Conservation (phyloP, 2,797 vertebrate species). For the Cetoscarus ocellatus region DNA sequence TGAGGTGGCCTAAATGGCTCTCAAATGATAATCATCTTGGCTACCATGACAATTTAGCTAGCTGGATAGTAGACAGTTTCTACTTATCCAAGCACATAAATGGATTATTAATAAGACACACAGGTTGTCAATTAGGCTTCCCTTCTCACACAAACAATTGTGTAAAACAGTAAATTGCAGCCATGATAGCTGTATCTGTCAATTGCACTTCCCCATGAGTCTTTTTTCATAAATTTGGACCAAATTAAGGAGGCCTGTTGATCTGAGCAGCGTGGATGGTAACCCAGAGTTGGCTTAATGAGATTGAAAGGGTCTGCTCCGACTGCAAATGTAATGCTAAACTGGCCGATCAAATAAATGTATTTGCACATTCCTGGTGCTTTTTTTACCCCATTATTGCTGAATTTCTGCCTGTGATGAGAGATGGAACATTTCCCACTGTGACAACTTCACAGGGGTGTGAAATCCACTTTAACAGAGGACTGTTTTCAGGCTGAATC, state of each 20-base stretch:
- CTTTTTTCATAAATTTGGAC: background rate
- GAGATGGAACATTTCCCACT: background rate
- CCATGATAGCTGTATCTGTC: background rate
- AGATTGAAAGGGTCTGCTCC: background rate
- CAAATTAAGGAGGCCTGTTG: background rate
- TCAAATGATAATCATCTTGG: no score
- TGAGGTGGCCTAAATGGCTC: no score
- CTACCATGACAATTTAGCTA: no score
- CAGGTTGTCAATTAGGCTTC: no score
- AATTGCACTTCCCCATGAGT: background rate
- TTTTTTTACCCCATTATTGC: no score
- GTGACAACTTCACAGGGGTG: conserved; percentile 3
- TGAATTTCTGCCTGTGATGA: background rate
- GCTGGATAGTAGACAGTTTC: no score
- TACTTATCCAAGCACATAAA: no score
- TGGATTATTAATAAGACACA: no score
- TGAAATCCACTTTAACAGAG: background rate
- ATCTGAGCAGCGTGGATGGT: background rate
- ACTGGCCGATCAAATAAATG: background rate
- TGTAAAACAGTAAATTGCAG: no score
- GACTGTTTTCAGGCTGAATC: background rate
- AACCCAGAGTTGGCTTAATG: background rate
- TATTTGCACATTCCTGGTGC: background rate
- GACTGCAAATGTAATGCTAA: no score
- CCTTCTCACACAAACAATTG: no score